A percentile compares a stretch with the other conserved stretches of the same genome.
Evolutionary conservation across 2,113 vertebrate species (phyloP).

Genomic region (Caranx ignobilis): DNA sequence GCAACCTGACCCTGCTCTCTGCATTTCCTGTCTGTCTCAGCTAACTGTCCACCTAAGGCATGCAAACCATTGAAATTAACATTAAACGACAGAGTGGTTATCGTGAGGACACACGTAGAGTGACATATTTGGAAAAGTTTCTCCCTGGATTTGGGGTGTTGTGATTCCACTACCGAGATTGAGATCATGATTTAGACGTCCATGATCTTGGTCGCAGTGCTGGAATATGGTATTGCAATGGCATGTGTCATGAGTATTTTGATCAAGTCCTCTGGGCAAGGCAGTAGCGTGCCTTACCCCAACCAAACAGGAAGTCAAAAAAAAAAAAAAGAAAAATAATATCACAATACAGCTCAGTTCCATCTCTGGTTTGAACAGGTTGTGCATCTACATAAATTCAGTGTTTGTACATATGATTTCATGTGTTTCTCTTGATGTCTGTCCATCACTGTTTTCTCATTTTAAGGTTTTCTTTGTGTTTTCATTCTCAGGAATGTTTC

Average conservation of each 20-base stretch:
- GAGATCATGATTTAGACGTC: no score
- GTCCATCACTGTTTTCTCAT: not conserved
- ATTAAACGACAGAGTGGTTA: not conserved
- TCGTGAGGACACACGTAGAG: not conserved
- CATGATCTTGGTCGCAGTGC: no score
- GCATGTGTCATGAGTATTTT: no score
- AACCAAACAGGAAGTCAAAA: no score
- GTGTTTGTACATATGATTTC: not conserved
- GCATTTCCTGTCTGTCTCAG: no score
- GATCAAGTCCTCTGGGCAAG: no score
- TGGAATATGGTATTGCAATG: no score
- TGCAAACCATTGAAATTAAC: not conserved
- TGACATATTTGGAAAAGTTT: not conserved
- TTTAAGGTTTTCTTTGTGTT: constrained; percentile 44
- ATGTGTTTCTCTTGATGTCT: not conserved
- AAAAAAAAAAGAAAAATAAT: no score
- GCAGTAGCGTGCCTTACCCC: no score
- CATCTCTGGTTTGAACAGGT: not conserved
- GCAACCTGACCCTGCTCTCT: constrained; percentile 2
- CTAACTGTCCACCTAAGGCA: not conserved
- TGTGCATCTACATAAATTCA: not conserved
- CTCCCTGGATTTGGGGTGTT: not conserved
- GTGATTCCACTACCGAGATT: no score
- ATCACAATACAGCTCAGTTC: no score
- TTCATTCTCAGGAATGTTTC: constrained; percentile 93